Evolutionary conservation across 2,888 invertebrate genomes (phyloP).

Genomic region (Torymus auratus): DNA sequence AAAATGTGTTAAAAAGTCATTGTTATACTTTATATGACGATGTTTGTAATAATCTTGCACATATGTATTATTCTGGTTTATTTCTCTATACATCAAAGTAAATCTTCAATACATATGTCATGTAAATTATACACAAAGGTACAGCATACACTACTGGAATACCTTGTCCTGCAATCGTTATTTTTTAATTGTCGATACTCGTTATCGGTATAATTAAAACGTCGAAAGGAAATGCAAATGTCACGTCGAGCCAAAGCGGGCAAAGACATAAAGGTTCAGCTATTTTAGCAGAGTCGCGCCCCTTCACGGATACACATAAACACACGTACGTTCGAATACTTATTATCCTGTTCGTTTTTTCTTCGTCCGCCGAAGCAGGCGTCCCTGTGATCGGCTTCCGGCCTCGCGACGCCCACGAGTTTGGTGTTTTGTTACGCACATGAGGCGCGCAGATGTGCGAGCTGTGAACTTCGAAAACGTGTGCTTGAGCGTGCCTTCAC

Average conservation of each 20-base stretch:
- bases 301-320: no score
- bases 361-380: slow-evolving; percentile 4
- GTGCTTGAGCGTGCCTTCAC: not conserved
- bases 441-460: slow-evolving; percentile 50
- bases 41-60: no score
- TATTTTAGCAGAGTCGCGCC: no score
- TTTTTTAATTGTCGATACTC: slow-evolving; percentile 3
- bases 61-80: no score
- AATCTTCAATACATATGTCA: no score
- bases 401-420: slow-evolving; percentile 31
- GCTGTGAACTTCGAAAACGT: slow-evolving; percentile 15
- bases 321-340: not conserved
- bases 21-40: no score
- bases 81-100: no score
- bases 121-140: no score
- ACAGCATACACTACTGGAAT: not conserved
- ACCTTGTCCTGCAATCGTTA: not conserved
- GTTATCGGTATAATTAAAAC: slow-evolving; percentile 41
- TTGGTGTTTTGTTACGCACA: slow-evolving; percentile 53
- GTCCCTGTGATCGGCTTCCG: slow-evolving; percentile 48
- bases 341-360: slow-evolving; percentile 13
- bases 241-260: not conserved
- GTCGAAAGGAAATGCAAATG: slow-evolving; percentile 39
- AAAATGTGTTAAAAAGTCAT: no score
- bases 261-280: not conserved